A percentile compares a stretch with the other conserved stretches of the same genome.
These are phyloP conservation scores for Aptenodytes patagonicus DNA, from an alignment of 2,113 vertebrate species.

Conservation along the genomic window DNA sequence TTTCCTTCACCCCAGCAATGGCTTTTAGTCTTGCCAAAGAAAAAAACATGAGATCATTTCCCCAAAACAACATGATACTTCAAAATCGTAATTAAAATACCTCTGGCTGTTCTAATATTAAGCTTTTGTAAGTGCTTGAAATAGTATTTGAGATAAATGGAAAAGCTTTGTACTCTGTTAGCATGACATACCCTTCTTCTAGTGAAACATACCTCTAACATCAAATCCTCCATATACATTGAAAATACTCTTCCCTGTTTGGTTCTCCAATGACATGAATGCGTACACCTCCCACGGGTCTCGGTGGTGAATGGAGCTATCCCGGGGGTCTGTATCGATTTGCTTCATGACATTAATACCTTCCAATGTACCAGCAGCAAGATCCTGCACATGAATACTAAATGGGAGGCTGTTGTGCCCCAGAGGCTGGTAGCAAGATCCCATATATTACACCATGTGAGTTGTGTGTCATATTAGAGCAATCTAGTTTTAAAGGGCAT, in stretches of 20 bases:
- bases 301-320: not conserved
- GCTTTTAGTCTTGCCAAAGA: not conserved
- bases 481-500: slow-evolving; percentile 64
- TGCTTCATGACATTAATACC: not conserved
- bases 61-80: not conserved
- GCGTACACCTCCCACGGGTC: rapidly evolving
- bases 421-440: not conserved
- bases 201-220: not conserved
- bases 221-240: rapidly evolving
- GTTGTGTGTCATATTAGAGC: slow-evolving; percentile 57
- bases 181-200: not conserved
- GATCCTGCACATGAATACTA: not conserved
- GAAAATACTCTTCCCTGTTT: not conserved
- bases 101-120: not conserved
- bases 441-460: not conserved
- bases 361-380: not conserved
- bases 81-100: not conserved
- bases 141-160: not conserved
- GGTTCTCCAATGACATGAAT: not conserved
- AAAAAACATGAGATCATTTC: not conserved
- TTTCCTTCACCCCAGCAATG: not conserved
- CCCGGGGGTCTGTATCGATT: slow-evolving; percentile 1
- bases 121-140: not conserved
- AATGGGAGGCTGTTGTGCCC: slow-evolving; percentile 15
- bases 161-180: not conserved